Evolutionary conservation across 1,140 invertebrate genomes (phyloP), one percentile per base, ranked within the genome.

Genomic region (Pristionchus pacificus): DNA sequence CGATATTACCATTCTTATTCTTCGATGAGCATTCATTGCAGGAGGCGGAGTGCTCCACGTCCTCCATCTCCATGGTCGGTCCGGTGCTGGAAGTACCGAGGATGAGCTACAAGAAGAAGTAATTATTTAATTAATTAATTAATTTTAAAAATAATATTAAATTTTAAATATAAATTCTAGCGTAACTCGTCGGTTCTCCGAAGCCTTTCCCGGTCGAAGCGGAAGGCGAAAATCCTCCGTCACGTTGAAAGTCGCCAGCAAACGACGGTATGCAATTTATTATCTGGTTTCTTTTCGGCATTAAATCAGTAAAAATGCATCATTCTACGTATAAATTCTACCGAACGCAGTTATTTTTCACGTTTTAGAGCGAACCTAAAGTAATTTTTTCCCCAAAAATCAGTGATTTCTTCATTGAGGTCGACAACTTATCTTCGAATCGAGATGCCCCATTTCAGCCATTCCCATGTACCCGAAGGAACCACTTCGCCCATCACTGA

Each of bases 171-270:
- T 28, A 32, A 62, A 61, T 75, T 78, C 70, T 71, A 79, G 78
- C 32, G 57, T 72, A 14, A 67, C 66, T 31, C 78, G 78, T 0
- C 78, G 78, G 29, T 79, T 79, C 70, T 79, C 78, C 24, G 78
- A 79, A 61, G 78, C 78, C 32, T 61, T 78, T 60, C 65, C 68
- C 3, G 27, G 30, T 63, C 70, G 74, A n/a, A n/a, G n/a, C 58
- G 66, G 70, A 61, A 68, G 69, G 30, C 31, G 61, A 57, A 77
- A 75, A 74, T 70, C 72, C 38, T 49, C 38, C 25, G 70, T 74
- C 25, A 60, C 77, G 30, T 74, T 77, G 31, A 66, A 68, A 55
- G 62, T 78, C 27, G 78, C 70, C 15, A 25, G 62, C 31, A 25
- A 38, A 13, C 55, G 69, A 63, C 68, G 75, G 10, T 69, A n/a